A percentile compares a stretch with the other conserved stretches of the same genome.
phyloP scores from a whole-genome alignment of 2,113 vertebrate species.

The Cebidichthys violaceus region DNA sequence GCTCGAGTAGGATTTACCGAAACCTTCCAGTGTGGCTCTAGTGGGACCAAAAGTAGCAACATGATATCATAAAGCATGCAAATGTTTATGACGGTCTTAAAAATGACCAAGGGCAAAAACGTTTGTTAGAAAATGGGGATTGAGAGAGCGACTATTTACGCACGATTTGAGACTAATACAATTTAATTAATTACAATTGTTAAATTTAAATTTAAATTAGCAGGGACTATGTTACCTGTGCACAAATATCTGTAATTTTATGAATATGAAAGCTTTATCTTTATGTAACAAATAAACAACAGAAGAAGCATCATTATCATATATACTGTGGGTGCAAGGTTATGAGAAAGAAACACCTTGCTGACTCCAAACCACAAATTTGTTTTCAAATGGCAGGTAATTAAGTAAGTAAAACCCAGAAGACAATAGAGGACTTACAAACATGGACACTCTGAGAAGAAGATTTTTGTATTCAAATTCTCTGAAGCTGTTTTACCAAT shows the following conservation, averaged over 20 bases:
- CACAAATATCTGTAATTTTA: not conserved
- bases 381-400: slow-evolving; percentile 1
- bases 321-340: not conserved
- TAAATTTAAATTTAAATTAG: not conserved
- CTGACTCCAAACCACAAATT: not conserved
- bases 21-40: not conserved
- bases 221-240: not conserved
- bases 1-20: slow-evolving; percentile 2
- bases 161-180: not conserved
- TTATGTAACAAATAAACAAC: not conserved
- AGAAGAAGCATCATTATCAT: not conserved
- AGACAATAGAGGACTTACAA: not conserved
- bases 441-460: not conserved
- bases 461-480: not conserved
- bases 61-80: not conserved
- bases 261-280: not conserved
- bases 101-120: not conserved
- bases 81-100: not conserved
- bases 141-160: not conserved
- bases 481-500: not conserved
- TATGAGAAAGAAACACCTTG: not conserved
- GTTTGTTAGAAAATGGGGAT: not conserved
- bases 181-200: not conserved
- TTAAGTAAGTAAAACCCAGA: not conserved
- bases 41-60: not conserved